Evolutionary conservation across 2,113 vertebrate species (phyloP), one percentile per base, ranked within the genome.

Genomic region (Cavia porcellus): DNA sequence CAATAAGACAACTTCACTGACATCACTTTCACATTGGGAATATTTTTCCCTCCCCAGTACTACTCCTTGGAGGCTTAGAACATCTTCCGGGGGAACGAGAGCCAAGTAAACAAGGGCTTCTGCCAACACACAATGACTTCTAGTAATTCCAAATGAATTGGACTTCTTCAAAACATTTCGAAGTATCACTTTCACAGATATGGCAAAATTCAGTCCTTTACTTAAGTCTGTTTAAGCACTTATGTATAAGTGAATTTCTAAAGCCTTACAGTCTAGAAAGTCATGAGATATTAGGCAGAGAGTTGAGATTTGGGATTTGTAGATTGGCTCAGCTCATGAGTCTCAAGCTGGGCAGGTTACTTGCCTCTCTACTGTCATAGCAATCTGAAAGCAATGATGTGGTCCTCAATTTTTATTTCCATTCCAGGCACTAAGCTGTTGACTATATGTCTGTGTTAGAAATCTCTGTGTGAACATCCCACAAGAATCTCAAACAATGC

Each of bases 11-110:
- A 52, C 35, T 89, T 14, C 0, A 4, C 24, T 97, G 86, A 95
- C 83, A 84, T 97, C 57, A 96, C 74, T 79, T 95, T 90, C 89
- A 80, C 79, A 32, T 1, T 64, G 92, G 92, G 64, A 87, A 52
- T 52, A 77, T 85, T 79, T 74, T 62, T 52, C 25, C 52, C 12
- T 22, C 22, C 28, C 11, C 3, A 1, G 3, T 85, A 10, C 66
- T 61, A 42, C n/a, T 38, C 83, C 59, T 61, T 62, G 25, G 95
- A 72, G 90, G 42, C 35, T 81, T 82, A 86, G 82, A 96, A 1
- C n/a, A 57, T 2, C 59, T 93, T 96, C 79, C 79, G 82, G 4
- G 38, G 64, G 77, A 95, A 5, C 17, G 25, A 89, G 25, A 84
- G 8, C 28, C 74, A 47, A 19, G 28, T 72, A 80, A 93, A 75